Evolutionary conservation across 2,888 invertebrate species (phyloP).

Genomic region (Diplolepis rosae): DNA sequence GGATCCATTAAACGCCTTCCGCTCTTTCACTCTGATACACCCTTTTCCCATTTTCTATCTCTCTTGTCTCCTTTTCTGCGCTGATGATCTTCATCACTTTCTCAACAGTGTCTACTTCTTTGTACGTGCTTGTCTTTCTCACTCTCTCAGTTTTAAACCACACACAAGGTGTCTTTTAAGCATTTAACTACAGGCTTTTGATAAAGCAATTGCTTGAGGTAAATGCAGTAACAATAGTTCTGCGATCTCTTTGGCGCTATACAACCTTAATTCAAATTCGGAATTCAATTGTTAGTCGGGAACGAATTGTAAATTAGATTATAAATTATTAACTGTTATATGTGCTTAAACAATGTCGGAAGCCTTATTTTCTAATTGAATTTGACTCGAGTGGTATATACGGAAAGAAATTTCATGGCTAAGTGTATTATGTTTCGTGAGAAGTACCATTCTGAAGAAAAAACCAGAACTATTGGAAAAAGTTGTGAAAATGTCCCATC

Average conservation of each 20-base stretch:
- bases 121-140: conserved; percentile 15
- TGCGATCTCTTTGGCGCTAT: background rate
- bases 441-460: too few species aligned
- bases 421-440: too few species aligned
- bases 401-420: too few species aligned
- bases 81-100: conserved; percentile 9
- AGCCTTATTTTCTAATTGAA: background rate
- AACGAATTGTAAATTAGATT: background rate
- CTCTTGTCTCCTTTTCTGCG: background rate
- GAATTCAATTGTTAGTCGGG: conserved; percentile 1
- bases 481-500: too few species aligned
- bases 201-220: conserved; percentile 18
- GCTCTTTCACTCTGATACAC: background rate
- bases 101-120: background rate
- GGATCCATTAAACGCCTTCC: background rate
- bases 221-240: conserved; percentile 11
- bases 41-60: background rate
- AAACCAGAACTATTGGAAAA: too few species aligned
- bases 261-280: background rate
- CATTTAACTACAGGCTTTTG: conserved; percentile 5
- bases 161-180: conserved; percentile 19
- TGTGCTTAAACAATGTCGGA: background rate
- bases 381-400: too few species aligned
- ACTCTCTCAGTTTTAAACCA: background rate
- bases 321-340: background rate